Evolutionary conservation across 2,797 vertebrate genomes (phyloP), one percentile per base, ranked within the genome.

Genomic region (Ciconia nigra): DNA sequence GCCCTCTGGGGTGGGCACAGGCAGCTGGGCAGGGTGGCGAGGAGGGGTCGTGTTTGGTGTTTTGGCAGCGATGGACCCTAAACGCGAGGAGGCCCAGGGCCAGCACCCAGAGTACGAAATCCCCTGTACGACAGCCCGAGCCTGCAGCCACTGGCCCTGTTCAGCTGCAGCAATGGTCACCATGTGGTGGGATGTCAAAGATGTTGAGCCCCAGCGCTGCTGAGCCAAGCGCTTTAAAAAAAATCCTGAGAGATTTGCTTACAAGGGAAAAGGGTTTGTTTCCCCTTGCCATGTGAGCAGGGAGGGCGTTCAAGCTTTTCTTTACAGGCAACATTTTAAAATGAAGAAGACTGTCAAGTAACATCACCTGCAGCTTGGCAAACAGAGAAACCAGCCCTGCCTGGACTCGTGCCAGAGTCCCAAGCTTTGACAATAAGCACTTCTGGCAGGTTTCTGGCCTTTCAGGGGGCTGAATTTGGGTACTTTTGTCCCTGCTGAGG

Each of bases 1-100:
- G 12, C 1, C 21, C 13, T 18, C 46, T 1, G 4, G 58, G 42
- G 13, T 1, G 17, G 59, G 33, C 51, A 41, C 0, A 0, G 44
- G 49, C 11, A 0, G 0, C 58, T 46, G 37, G 65, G 63, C 42
- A 70, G 55, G 18, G 29, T 39, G 59, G 20, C 2, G 3, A 61
- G 57, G 52, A 83, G 26, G 21, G 17, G 46, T 20, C 1, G 2
- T 5, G 10, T 20, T 72, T 9, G 3, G 15, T 37, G 35, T 15
- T 49, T 39, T 61, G 28, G n/a, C 5, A 3, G 7, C 17, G 31
- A 39, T 0, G 9, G 39, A 41, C 41, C n/a, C 52, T 31, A 26
- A 90, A 63, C 2, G 3, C 21, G 46, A 57, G 3, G 33, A 41
- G 22, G 59, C 7, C 35, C 1, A 2, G 26, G 35, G 28, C 21